These are phyloP conservation scores for Phylloscopus trochiloides DNA, from an alignment of 2,113 vertebrate species.

Conservation along the genomic window DNA sequence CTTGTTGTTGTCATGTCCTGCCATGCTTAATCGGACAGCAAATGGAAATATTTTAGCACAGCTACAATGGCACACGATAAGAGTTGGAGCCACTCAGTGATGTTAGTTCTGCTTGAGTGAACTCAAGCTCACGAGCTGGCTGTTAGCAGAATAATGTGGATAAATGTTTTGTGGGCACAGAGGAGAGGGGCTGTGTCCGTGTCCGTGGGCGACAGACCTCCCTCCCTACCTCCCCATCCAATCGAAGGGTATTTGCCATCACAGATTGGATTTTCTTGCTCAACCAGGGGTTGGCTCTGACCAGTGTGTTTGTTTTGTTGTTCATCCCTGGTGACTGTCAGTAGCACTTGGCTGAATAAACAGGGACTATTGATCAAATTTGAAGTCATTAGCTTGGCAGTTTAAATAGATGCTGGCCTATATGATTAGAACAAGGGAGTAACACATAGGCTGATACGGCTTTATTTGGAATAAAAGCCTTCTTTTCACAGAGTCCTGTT, in stretches of 20 bases:
- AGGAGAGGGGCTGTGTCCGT: neutral
- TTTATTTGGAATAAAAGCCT: slow-evolving; percentile 48
- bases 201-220: neutral
- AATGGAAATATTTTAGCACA: neutral
- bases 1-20: neutral
- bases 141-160: neutral
- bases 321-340: slow-evolving; percentile 55
- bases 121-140: neutral
- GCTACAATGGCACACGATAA: neutral
- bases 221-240: neutral
- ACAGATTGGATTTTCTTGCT: neutral
- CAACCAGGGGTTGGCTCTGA: neutral
- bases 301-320: slow-evolving; percentile 50
- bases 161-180: neutral
- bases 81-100: neutral
- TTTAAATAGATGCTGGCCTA: slow-evolving; percentile 67
- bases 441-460: slow-evolving; percentile 67
- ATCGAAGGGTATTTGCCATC: neutral
- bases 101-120: slow-evolving; percentile 9
- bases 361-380: slow-evolving; percentile 62
- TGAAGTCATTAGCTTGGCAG: slow-evolving; percentile 66
- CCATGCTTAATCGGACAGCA: neutral
- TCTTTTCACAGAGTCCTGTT: slow-evolving; percentile 48
- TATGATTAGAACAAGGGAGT: slow-evolving; percentile 67
- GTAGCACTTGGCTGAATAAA: slow-evolving; percentile 56